Evolutionary conservation across 1,140 invertebrate species (phyloP), one percentile per base, ranked within the genome.

Genomic region (fruit fly (Drosophila melanogaster)): DNA sequence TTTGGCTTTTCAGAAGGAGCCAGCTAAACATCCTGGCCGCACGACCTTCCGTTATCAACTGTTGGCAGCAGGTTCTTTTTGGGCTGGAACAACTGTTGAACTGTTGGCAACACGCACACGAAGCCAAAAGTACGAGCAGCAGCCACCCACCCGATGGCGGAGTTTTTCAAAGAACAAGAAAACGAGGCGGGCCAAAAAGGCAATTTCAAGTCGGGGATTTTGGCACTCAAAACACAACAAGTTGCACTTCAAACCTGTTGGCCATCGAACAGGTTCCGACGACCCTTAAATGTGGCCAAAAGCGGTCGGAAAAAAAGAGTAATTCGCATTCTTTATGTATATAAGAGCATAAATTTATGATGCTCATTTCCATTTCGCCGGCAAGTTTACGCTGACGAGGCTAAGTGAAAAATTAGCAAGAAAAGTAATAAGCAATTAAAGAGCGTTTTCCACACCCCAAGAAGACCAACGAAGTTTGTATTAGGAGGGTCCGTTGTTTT

Each of bases 201-300:
- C 61, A 43, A 44, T 64, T 43, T 65, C 58, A 78, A 83, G 64
- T 65, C 65, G 37, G 35, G 43, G 14, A 60, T 43, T 43, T 67
- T 33, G 41, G n/a, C 54, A 76, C 56, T 67, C 79, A 87, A 79
- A 89, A 89, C 79, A 89, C 79, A 87, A 89, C 83, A 89, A 58
- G 83, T 87, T 87, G 70, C 59, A 71, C 22, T 47, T 35, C 65
- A 70, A 76, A 51, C 76, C 47, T 50, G 76, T 77, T 59, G 50
- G 55, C 22, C 35, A 46, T 64, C 80, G 56, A 81, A 86, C 83
- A 55, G 61, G 70, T 79, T 87, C 60, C 62, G 43, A 14, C 24
- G 17, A 17, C 58, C 49, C 40, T 43, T 56, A 56, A 67, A 70
- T 33, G 50, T 14, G 7, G 17, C 55, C 8, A 12, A 38, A 55